Conservation (phyloP, 2,113 vertebrate genomes). For the Pygoscelis antarcticus region DNA sequence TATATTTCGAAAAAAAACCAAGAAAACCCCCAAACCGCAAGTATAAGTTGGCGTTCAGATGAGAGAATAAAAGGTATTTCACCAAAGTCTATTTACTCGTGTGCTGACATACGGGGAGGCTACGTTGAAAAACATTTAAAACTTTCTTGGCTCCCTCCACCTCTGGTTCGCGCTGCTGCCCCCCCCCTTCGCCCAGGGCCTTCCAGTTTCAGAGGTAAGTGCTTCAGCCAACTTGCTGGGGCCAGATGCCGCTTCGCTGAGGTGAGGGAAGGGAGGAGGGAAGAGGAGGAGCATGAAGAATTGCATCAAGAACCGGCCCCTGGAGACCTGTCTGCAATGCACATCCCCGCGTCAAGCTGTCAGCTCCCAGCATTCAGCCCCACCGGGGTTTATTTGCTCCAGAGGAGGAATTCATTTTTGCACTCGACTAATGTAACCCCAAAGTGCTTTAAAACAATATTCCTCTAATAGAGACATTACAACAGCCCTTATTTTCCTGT, state of each 20-base stretch:
- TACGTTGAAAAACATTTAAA: not conserved
- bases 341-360: not conserved
- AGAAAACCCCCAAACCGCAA: not conserved
- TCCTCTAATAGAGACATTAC: not conserved
- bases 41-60: not conserved
- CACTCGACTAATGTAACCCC: not conserved
- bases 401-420: conserved; percentile 32
- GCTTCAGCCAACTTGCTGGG: not conserved
- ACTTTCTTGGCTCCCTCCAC: not conserved
- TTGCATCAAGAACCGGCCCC: not conserved
- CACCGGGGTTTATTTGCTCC: not conserved
- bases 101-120: not conserved
- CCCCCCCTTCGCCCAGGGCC: not conserved
- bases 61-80: not conserved
- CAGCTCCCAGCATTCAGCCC: conserved; percentile 25
- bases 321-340: not conserved
- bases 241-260: not conserved
- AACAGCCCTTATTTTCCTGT: not conserved
- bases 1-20: rapidly evolving
- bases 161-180: not conserved
- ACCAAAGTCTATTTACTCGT: not conserved
- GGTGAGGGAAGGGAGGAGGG: not conserved
- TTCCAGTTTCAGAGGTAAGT: not conserved
- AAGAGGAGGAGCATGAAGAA: not conserved
- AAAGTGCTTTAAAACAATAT: conserved; percentile 22